Evolutionary conservation across 2,888 invertebrate genomes (phyloP).

Genomic region (Diarsia mendica): DNA sequence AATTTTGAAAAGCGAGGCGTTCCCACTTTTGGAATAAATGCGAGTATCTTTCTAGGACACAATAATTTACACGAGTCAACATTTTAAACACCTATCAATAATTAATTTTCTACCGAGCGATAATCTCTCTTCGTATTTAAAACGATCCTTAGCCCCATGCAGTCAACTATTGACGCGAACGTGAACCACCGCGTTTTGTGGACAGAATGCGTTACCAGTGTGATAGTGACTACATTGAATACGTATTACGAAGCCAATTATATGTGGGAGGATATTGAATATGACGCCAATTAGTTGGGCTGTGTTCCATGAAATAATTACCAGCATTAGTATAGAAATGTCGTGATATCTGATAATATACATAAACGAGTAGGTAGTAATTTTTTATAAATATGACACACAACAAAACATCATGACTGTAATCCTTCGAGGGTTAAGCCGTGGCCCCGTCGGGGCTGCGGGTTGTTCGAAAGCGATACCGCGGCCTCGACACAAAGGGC

Average conservation of each 20-base stretch:
- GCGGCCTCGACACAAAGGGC: no score
- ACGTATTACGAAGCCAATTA: conserved; percentile 13
- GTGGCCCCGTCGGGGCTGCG: no score
- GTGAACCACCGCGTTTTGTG: conserved; percentile 35
- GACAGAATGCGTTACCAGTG: conserved; percentile 7
- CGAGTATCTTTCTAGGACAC: neutral
- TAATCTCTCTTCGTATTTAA: neutral
- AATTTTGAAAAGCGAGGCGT: neutral
- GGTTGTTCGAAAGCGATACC: no score
- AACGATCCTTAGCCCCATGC: neutral
- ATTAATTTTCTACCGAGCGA: neutral
- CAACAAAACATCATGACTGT: neutral
- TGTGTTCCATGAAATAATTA: conserved; percentile 27
- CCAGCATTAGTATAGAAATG: neutral
- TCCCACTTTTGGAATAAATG: neutral
- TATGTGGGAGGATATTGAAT: conserved; percentile 14
- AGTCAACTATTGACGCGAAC: conserved; percentile 31
- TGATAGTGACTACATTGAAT: conserved; percentile 7
- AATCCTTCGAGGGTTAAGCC: neutral
- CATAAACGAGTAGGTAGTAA: neutral
- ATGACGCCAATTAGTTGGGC: conserved; percentile 21
- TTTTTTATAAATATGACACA: neutral
- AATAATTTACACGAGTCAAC: neutral
- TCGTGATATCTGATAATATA: conserved; percentile 20
- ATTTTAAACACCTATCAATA: neutral